Conservation (phyloP, 2,888 invertebrate genomes). For the Philaethria dido region DNA sequence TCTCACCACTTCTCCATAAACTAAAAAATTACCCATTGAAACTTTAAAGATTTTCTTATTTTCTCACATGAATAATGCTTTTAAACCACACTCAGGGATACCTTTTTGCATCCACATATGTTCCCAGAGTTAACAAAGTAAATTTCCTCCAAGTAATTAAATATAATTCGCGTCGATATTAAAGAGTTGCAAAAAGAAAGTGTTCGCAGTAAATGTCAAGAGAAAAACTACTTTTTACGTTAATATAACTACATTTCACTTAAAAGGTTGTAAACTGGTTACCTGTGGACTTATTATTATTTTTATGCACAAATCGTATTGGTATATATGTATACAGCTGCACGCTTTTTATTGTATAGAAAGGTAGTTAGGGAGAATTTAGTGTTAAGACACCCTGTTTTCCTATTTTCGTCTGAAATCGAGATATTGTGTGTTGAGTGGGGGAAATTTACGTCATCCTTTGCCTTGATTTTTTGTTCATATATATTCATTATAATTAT, state of each 20-base stretch:
- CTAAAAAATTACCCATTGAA: not conserved
- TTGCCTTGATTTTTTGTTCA: too few species aligned
- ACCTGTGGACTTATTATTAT: not conserved
- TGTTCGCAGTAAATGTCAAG: constrained; percentile 34
- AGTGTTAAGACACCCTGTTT: too few species aligned
- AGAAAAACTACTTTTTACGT: constrained; percentile 32
- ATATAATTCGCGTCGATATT: constrained; percentile 17
- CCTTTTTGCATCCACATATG: not conserved
- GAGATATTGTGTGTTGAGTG: too few species aligned
- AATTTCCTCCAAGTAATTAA: constrained; percentile 16
- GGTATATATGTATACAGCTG: too few species aligned
- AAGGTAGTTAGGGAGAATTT: too few species aligned
- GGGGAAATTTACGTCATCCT: too few species aligned
- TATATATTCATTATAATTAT: too few species aligned
- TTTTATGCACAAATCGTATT: not conserved
- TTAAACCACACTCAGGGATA: not conserved
- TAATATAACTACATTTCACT: constrained; percentile 25
- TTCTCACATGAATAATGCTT: not conserved
- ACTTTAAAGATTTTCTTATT: not conserved
- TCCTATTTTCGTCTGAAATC: too few species aligned
- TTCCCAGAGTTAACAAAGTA: not conserved
- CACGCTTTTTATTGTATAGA: too few species aligned
- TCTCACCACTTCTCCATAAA: not conserved
- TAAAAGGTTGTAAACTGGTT: constrained; percentile 25
- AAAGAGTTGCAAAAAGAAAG: constrained; percentile 30